These are phyloP conservation scores for Trichogramma dendrolimi DNA, from an alignment of 2,888 invertebrate species.

Conservation along the genomic window DNA sequence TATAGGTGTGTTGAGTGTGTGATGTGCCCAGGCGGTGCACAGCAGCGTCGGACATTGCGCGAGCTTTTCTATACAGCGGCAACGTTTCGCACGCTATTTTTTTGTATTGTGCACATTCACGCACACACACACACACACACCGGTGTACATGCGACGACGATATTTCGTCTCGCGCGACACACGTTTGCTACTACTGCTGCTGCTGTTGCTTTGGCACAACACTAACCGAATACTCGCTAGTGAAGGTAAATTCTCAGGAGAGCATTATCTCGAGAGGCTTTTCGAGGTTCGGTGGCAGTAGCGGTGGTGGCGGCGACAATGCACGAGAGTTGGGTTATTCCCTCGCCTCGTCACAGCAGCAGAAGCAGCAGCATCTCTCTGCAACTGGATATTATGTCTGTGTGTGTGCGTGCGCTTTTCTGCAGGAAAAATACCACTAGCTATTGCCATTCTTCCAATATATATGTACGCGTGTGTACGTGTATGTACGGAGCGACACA, in stretches of 20 bases:
- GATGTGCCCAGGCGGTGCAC: not conserved
- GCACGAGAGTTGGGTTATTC: no score
- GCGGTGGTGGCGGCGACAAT: no score
- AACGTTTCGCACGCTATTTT: not conserved
- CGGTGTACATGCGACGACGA: not conserved
- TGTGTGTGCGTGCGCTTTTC: not conserved
- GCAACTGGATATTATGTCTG: not conserved
- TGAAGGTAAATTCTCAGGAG: no score
- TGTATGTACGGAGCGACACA: not conserved
- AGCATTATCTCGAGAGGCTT: no score
- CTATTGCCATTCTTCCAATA: not conserved
- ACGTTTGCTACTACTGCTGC: constrained; percentile 1
- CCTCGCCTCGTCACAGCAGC: no score
- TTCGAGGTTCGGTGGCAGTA: no score
- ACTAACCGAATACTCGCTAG: no score
- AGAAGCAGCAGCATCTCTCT: no score
- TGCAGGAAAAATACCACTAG: not conserved
- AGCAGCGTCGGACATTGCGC: not conserved
- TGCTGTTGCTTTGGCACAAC: not conserved
- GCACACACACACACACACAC: no score
- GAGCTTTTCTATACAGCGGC: constrained; percentile 6
- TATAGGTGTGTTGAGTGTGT: not conserved
- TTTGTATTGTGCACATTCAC: not conserved
- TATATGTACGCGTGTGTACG: not conserved
- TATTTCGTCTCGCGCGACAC: constrained; percentile 3